A percentile compares a stretch with the other conserved stretches of the same genome.
These are phyloP conservation scores for Cybosia mesomella DNA, from an alignment of 2,888 invertebrate genomes.

Conservation along the genomic window DNA sequence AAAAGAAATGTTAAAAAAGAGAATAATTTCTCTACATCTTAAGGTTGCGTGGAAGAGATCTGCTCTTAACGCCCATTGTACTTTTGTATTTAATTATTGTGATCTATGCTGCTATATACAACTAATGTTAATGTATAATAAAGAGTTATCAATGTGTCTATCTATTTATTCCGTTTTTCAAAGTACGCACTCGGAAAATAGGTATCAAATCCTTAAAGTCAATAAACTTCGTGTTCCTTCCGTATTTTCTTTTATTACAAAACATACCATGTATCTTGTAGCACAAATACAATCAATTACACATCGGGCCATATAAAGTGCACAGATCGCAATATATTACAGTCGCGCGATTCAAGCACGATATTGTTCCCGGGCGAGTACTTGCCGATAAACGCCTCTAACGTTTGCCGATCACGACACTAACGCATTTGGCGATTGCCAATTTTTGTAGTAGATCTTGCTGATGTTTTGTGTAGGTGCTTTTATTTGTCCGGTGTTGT, in stretches of 20 bases:
- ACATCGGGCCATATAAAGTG: conserved; percentile 52
- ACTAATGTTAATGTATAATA: neutral
- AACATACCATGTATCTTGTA: conserved; percentile 17
- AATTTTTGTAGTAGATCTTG: conserved; percentile 55
- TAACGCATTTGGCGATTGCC: conserved; percentile 48
- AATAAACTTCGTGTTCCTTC: neutral
- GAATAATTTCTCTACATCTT: no score
- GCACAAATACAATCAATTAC: conserved; percentile 60
- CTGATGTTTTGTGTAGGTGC: conserved; percentile 21
- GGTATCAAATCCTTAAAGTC: neutral
- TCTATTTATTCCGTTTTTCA: no score
- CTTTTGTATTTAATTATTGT: no score
- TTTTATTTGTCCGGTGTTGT: neutral
- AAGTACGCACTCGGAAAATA: no score
- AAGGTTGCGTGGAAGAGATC: no score
- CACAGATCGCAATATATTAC: conserved; percentile 53
- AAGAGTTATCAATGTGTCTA: no score
- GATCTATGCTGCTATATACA: no score
- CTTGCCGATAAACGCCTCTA: conserved; percentile 59
- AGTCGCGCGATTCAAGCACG: conserved; percentile 56
- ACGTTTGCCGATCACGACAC: conserved; percentile 62
- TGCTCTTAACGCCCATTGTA: no score
- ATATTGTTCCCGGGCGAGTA: conserved; percentile 74
- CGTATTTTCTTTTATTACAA: neutral
- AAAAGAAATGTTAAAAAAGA: no score